Evolutionary conservation across 2,113 vertebrate genomes (phyloP).

Genomic region (Pterocles gutturalis): DNA sequence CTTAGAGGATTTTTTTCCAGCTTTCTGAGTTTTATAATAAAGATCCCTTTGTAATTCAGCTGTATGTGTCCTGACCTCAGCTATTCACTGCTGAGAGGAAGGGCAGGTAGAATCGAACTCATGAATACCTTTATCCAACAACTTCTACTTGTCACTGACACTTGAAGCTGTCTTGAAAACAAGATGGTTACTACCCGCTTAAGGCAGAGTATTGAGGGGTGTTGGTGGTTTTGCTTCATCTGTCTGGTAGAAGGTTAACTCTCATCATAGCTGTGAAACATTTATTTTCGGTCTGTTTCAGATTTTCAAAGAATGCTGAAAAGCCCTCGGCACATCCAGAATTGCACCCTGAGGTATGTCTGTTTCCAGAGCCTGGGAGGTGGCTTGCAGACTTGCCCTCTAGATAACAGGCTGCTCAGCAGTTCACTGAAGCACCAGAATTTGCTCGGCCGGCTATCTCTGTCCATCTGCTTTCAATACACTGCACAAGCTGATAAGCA

Average conservation of each 20-base stretch:
- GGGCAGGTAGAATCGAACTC: neutral
- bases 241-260: neutral
- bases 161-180: neutral
- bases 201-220: neutral
- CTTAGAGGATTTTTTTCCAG: neutral
- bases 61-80: neutral
- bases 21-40: neutral
- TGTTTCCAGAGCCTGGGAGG: neutral
- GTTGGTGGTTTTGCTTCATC: neutral
- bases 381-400: neutral
- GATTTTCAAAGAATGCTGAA: neutral
- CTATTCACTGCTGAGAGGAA: neutral
- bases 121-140: neutral
- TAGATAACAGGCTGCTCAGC: neutral
- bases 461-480: neutral
- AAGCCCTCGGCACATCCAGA: neutral
- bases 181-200: neutral
- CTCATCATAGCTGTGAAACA: neutral
- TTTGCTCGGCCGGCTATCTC: neutral
- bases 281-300: neutral
- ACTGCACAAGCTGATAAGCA: neutral
- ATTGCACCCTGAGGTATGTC: neutral
- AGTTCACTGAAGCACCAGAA: neutral
- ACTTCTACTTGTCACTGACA: neutral
- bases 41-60: neutral